A percentile compares a stretch with the other conserved stretches of the same genome.
These are phyloP conservation scores for Montipora capitata DNA, from an alignment of 92 coral and sea anemone genomes.

Conservation along the genomic window DNA sequence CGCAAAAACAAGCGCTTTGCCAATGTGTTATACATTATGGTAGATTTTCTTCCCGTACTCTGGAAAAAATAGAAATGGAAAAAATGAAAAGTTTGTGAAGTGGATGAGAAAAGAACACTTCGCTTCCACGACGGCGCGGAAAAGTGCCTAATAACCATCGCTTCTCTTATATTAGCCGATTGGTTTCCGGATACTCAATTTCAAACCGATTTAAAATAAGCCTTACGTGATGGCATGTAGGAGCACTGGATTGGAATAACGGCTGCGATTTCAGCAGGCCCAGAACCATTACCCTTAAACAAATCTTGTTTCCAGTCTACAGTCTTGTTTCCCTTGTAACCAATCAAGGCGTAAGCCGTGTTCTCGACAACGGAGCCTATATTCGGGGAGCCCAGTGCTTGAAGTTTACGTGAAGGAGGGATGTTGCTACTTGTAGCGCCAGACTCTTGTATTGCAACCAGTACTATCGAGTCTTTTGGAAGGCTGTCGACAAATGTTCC, in stretches of 20 bases:
- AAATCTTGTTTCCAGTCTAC: neutral
- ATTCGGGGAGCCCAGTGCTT: conserved; percentile 37
- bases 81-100: too few relatives aligned
- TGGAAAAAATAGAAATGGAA: too few relatives aligned
- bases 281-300: neutral
- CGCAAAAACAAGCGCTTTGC: too few relatives aligned
- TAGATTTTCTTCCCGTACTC: too few relatives aligned
- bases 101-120: too few relatives aligned
- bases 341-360: conserved; percentile 22
- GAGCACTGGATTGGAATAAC: conserved; percentile 32
- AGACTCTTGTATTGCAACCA: conserved; percentile 67
- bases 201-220: neutral
- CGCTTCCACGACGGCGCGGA: too few relatives aligned
- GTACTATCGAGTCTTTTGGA: conserved; percentile 58
- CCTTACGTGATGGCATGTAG: conserved; percentile 28
- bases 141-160: too few relatives aligned
- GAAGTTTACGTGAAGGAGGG: conserved; percentile 28
- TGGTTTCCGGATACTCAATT: neutral
- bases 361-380: conserved; percentile 22
- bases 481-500: conserved; percentile 12
- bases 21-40: too few relatives aligned
- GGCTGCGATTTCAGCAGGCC: conserved; percentile 13
- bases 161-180: too few relatives aligned
- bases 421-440: conserved; percentile 14
- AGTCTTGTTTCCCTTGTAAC: conserved; percentile 30